Evolutionary conservation across 2,888 invertebrate species (phyloP).

Genomic region (Blastobasis adustella): DNA sequence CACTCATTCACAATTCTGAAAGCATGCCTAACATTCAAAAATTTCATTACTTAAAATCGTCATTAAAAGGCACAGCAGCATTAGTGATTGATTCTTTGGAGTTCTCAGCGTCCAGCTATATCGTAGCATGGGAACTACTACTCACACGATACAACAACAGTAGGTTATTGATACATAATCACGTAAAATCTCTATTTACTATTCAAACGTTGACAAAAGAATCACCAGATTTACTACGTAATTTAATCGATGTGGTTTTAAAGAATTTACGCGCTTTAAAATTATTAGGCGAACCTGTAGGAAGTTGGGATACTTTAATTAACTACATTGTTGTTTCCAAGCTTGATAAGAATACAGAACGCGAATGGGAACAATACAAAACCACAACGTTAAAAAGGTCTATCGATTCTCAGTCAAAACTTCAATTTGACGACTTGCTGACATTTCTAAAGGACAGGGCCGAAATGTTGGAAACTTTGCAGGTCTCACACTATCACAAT

Average conservation of each 20-base stretch:
- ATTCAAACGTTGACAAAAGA: background rate
- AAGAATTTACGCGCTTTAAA: constrained; percentile 4
- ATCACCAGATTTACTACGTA: background rate
- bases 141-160: constrained; percentile 1
- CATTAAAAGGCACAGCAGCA: background rate
- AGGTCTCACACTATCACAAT: too few species aligned
- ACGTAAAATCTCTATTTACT: constrained; percentile 2
- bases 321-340: constrained; percentile 1
- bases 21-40: background rate
- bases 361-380: constrained; percentile 4
- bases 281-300: background rate
- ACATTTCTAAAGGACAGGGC: background rate
- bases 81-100: background rate
- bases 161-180: background rate
- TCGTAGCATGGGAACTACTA: background rate
- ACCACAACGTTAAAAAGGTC: background rate
- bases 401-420: background rate
- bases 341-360: background rate
- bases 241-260: background rate
- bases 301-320: constrained; percentile 3
- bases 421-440: background rate
- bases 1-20: background rate
- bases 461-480: background rate
- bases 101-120: constrained; percentile 1
- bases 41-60: constrained; percentile 1